phyloP scores from a whole-genome alignment of 1,140 invertebrate species.

The Ridgeia piscesae region DNA sequence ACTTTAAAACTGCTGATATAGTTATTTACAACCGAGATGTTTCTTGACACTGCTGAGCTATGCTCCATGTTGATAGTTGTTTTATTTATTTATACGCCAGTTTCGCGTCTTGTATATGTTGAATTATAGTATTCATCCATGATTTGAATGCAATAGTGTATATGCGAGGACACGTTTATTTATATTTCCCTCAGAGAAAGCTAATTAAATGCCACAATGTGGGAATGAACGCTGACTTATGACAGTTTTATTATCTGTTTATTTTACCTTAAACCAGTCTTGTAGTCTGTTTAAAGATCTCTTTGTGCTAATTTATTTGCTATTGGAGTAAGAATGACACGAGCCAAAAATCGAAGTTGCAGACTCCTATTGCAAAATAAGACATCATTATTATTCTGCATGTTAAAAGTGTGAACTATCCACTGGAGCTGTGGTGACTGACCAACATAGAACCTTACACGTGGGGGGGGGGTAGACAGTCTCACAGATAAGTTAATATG shows the following conservation, averaged over 20 bases:
- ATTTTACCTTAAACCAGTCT: not conserved
- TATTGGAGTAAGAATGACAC: not conserved
- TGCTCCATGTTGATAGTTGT: not conserved
- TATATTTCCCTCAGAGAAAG: not conserved
- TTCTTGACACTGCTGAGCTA: not conserved
- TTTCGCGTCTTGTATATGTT: not conserved
- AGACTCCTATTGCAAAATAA: no score
- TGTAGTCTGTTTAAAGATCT: not conserved
- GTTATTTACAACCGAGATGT: not conserved
- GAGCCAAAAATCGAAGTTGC: no score
- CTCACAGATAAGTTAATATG: no score
- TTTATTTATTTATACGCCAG: not conserved
- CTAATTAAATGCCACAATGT: not conserved
- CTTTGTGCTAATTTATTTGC: not conserved
- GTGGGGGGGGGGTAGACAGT: no score
- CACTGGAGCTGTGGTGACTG: no score
- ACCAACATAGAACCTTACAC: no score
- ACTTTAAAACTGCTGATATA: not conserved
- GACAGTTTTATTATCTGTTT: not conserved
- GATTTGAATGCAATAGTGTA: not conserved
- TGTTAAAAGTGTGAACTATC: no score
- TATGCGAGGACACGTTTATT: not conserved
- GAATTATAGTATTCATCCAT: not conserved
- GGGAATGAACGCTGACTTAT: not conserved
- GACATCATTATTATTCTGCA: no score